These are phyloP conservation scores for Dasyurus viverrinus DNA, from an alignment of 2,113 vertebrate species.

Conservation along the genomic window DNA sequence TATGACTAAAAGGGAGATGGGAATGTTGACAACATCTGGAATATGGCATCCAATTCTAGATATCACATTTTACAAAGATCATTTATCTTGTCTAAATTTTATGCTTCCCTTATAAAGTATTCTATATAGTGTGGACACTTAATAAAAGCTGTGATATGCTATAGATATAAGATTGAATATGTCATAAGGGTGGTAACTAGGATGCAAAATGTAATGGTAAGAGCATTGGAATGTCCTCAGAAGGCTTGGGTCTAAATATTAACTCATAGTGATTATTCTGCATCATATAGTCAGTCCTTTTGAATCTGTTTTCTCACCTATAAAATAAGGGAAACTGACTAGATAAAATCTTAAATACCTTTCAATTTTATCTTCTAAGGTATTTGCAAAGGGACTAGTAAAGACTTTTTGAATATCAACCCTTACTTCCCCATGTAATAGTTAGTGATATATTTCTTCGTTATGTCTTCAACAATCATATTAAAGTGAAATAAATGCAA, in stretches of 20 bases:
- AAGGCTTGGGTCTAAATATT: neutral
- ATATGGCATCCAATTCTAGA: neutral
- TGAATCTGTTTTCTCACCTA: neutral
- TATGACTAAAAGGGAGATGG: neutral
- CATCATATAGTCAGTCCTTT: neutral
- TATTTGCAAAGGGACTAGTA: neutral
- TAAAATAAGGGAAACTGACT: neutral
- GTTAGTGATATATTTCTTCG: neutral
- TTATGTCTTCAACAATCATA: neutral
- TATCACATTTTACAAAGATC: neutral
- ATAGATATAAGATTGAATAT: neutral
- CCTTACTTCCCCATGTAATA: neutral
- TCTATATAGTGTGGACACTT: neutral
- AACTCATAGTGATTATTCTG: neutral
- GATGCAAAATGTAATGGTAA: neutral
- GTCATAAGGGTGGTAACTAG: neutral
- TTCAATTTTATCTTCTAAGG: neutral
- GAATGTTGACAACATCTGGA: neutral
- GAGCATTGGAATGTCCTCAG: neutral
- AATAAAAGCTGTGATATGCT: neutral
- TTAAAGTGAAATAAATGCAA: conserved; percentile 1
- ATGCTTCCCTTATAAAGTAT: neutral
- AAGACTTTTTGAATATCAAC: neutral
- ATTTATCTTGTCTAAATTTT: neutral
- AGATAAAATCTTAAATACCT: neutral